Base-by-base conservation (phyloP, 2,113 vertebrate species). In the Callospermophilus lateralis region DNA sequence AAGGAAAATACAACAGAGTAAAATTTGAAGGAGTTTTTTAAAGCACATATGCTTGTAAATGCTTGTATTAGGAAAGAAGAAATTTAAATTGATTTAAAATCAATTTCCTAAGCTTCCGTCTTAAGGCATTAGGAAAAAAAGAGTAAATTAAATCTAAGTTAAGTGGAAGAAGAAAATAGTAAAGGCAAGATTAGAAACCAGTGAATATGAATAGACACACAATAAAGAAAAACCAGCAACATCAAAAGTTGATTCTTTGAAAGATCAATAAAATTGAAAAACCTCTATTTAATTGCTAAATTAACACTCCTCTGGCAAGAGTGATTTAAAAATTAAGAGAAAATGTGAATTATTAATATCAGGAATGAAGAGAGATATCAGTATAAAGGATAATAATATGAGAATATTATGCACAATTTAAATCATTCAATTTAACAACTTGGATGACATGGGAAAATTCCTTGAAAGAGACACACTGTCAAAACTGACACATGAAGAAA, bases 401-500 rank as follows among this genome's bases (percentile, higher is more conserved):
- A 67, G 4, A 79, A 84, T 67, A 70, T 6, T 67, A 22, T 63
- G 37, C 81, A 8, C 65, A 81, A 76, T 73, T 83, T 90, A 51
- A n/a, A 12, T 55, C 51, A 26, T 93, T 93, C 30, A 20, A 70
- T 65, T 76, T 73, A 90, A 48, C 6, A 42, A 55, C 3, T 28
- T 78, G 68, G 11, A 78, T 48, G 48, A 61, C 6, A 42, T 5
- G 48, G 6, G 12, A 34, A 61, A 73, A 37, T 45, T 81, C 17
- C 28, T 72, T n/a, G 34, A 73, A 90, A 83, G 45, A 30, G 3
- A 72, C 30, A 87, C 61, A 45, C 48, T 72, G 39, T 26, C 58
- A 92, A 89, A 97, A 90, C 12, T 63, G 53, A 90, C 26, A 89
- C 61, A 90, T 19, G 24, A 86, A 73, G 28, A 89, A 94, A 93